Conservation (phyloP, 2,113 vertebrate genomes). For the Pongo abelii region DNA sequence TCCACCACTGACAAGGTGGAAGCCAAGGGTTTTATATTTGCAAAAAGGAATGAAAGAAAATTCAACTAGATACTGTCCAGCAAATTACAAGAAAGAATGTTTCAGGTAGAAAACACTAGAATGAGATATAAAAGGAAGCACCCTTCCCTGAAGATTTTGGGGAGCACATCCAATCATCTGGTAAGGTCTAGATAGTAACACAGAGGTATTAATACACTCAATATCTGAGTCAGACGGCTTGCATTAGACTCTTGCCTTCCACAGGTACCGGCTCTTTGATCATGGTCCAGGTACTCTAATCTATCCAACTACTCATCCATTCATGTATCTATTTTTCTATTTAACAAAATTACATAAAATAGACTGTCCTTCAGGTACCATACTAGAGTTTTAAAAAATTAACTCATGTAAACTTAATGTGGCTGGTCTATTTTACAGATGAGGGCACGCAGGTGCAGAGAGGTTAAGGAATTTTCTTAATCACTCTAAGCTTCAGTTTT, state of each 20-base stretch:
- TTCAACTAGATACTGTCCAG: not conserved
- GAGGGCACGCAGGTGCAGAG: not conserved
- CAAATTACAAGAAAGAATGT: not conserved
- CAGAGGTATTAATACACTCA: not conserved
- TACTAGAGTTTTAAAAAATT: not conserved
- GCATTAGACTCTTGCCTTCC: not conserved
- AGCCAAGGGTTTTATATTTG: not conserved
- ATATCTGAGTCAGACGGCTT: not conserved
- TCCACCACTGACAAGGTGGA: not conserved
- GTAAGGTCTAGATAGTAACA: rapidly evolving
- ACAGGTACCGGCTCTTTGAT: not conserved
- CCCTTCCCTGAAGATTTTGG: not conserved
- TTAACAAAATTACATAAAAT: not conserved
- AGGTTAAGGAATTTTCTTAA: not conserved
- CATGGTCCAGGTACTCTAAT: not conserved
- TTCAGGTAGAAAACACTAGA: not conserved
- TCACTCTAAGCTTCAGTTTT: not conserved
- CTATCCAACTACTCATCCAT: not conserved
- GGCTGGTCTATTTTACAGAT: not conserved
- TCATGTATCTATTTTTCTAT: not conserved
- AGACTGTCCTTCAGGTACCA: not conserved
- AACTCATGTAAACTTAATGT: not conserved
- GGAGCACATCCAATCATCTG: rapidly evolving
- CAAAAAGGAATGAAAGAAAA: not conserved
- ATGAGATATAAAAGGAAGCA: not conserved